Base-by-base conservation (phyloP, 2,888 invertebrate species). In the Melipona bicolor region DNA sequence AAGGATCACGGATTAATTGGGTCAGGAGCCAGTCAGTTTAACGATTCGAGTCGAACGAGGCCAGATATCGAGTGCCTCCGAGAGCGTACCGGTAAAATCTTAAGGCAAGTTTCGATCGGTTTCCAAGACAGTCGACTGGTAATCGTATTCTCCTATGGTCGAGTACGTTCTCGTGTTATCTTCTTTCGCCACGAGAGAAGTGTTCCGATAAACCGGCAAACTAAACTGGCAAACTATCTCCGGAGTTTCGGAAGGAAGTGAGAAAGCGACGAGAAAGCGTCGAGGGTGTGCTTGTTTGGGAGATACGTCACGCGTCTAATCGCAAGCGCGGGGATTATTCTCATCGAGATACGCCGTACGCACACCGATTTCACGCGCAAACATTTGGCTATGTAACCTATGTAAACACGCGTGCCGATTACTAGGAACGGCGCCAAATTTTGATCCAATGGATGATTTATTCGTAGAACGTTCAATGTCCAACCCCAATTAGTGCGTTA, bases 1-100 rank as follows among this genome's bases (percentile, higher is more conserved):
- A 64, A 68, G 68, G 87, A 83, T 85, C 80, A 79, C 61, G 32
- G 79, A 89, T 83, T 89, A 89, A 89, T 89, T 89, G 70, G 90
- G 90, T 90, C 90, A 86, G 84, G 77, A 89, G 77, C 32, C 76
- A 77, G 78, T 79, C 81, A 82, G 89, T 83, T 84, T 87, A 87
- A 88, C 90, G 81, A 84, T 88, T 82, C 88, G 67, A 9, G 62
- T 59, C 69, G 79, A 79, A 88, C 56, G 32, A 78, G 75, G 84
- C 77, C 77, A 83, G 89, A 88, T 88, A 85, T 88, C 65, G 83
- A 88, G 85, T 76, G 86, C 76, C n/a, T 72, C 84, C 56, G 50
- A 82, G 69, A 68, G 67, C 78, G 69, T 77, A 56, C 78, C 73
- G 52, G 36, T 73, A 73, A 89, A 84, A 89, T 89, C 86, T 89